phyloP scores from a whole-genome alignment of 2,113 vertebrate species.

The Scortum barcoo region DNA sequence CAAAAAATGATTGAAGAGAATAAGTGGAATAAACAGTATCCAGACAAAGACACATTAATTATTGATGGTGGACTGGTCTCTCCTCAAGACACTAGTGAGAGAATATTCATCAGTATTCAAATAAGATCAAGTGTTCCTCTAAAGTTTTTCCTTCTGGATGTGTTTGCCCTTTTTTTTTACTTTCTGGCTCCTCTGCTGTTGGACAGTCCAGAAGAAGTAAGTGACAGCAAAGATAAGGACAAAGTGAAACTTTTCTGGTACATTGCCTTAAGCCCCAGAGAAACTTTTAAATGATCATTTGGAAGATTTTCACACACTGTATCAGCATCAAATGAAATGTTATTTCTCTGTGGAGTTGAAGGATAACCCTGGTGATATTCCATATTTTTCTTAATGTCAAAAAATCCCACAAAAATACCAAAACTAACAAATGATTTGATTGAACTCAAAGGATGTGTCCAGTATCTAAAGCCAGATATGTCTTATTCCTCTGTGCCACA shows the following conservation, averaged over 20 bases:
- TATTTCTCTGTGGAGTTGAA: slow-evolving; percentile 19
- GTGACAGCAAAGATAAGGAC: slow-evolving; percentile 15
- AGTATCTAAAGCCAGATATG: not conserved
- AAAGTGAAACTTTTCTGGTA: slow-evolving; percentile 34
- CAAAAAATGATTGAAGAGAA: slow-evolving; percentile 49
- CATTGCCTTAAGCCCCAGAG: slow-evolving; percentile 15
- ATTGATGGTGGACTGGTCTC: slow-evolving; percentile 45
- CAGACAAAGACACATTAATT: slow-evolving; percentile 52
- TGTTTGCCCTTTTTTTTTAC: slow-evolving; percentile 17
- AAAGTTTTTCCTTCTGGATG: slow-evolving; percentile 23
- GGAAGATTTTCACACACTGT: slow-evolving; percentile 12
- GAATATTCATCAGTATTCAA: slow-evolving; percentile 47
- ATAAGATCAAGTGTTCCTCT: slow-evolving; percentile 13
- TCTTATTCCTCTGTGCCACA: not conserved
- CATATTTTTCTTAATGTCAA: not conserved
- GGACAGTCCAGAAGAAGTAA: slow-evolving; percentile 15
- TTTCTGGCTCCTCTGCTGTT: not conserved
- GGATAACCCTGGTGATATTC: not conserved
- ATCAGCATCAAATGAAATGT: slow-evolving; percentile 13
- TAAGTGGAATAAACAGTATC: slow-evolving; percentile 45
- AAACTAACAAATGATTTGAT: not conserved
- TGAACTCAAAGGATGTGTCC: not conserved
- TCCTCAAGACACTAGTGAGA: slow-evolving; percentile 16
- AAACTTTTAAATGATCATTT: slow-evolving; percentile 44
- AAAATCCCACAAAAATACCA: not conserved